Conservation (phyloP, 2,888 invertebrate species). For the Leucozona laternaria region DNA sequence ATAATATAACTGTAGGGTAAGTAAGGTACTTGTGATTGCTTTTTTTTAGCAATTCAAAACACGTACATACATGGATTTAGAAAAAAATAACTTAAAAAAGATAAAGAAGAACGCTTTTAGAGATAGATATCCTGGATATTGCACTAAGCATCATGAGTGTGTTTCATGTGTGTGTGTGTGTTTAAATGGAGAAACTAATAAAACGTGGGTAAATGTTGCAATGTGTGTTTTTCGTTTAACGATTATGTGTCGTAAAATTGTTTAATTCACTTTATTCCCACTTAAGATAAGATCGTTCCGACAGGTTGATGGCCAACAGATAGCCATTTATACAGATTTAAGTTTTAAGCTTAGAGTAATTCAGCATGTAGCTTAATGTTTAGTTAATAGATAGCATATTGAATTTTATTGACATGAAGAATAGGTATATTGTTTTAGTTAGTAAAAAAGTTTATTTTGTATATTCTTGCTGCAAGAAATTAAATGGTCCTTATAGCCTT, state of each 20-base stretch:
- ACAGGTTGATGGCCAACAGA: slow-evolving; percentile 27
- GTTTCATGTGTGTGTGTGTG: not conserved
- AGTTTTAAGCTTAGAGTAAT: not conserved
- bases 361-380: not conserved
- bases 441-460: too few relatives aligned
- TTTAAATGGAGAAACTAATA: not conserved
- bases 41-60: slow-evolving; percentile 14
- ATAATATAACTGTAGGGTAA: slow-evolving; percentile 2
- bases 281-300: slow-evolving; percentile 42
- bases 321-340: slow-evolving; percentile 4
- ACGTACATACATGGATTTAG: not conserved
- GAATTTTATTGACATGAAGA: slow-evolving; percentile 8
- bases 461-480: too few relatives aligned
- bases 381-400: not conserved
- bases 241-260: slow-evolving; percentile 65
- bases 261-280: slow-evolving; percentile 65
- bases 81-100: not conserved
- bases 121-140: not conserved
- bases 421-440: not conserved
- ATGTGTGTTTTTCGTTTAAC: slow-evolving; percentile 43
- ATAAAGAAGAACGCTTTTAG: not conserved
- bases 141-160: slow-evolving; percentile 3
- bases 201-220: slow-evolving; percentile 9
- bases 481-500: too few relatives aligned
- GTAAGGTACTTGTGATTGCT: slow-evolving; percentile 29